Percentiles rank a stretch among this genome's conserved stretches.
Evolutionary conservation across 92 coral and sea anemone genomes (phyloP).

Genomic region (Montipora capitata): DNA sequence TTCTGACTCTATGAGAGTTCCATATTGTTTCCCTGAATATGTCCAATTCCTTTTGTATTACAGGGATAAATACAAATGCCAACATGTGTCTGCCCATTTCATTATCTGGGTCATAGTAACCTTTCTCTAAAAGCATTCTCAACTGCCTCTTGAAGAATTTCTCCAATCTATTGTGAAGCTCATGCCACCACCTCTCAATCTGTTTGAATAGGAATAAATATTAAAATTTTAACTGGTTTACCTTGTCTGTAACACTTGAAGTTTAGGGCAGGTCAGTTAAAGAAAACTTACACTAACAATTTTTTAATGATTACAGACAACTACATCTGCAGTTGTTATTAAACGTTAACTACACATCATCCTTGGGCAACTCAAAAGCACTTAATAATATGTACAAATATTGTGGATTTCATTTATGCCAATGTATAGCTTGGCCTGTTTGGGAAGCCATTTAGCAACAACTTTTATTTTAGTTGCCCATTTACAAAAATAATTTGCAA

Average conservation of each 20-base stretch:
- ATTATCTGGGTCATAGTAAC: constrained; percentile 56
- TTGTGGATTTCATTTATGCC: constrained; percentile 1
- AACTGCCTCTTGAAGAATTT: constrained; percentile 60
- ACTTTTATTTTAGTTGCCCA: constrained; percentile 1
- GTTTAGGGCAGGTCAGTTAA: constrained; percentile 23
- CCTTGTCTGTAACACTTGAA: constrained; percentile 7
- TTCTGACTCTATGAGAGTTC: constrained; percentile 67
- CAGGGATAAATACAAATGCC: constrained; percentile 74
- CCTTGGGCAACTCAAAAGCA: constrained; percentile 25
- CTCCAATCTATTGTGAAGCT: constrained; percentile 59
- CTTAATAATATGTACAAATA: not conserved
- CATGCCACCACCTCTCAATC: constrained; percentile 80
- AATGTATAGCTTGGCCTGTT: constrained; percentile 10
- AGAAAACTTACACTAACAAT: constrained; percentile 20
- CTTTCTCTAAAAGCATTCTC: constrained; percentile 61
- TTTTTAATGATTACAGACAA: constrained; percentile 8
- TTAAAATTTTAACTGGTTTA: constrained; percentile 19
- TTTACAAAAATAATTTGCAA: constrained; percentile 8
- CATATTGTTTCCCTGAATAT: constrained; percentile 58
- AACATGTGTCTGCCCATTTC: constrained; percentile 54
- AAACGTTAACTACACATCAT: not conserved
- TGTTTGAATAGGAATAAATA: constrained; percentile 27
- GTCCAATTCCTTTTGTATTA: constrained; percentile 68
- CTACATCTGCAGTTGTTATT: not conserved
- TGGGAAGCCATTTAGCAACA: constrained; percentile 20